These are phyloP conservation scores for Galagoides demidoff DNA, from an alignment of 2,797 vertebrate genomes.

Conservation along the genomic window DNA sequence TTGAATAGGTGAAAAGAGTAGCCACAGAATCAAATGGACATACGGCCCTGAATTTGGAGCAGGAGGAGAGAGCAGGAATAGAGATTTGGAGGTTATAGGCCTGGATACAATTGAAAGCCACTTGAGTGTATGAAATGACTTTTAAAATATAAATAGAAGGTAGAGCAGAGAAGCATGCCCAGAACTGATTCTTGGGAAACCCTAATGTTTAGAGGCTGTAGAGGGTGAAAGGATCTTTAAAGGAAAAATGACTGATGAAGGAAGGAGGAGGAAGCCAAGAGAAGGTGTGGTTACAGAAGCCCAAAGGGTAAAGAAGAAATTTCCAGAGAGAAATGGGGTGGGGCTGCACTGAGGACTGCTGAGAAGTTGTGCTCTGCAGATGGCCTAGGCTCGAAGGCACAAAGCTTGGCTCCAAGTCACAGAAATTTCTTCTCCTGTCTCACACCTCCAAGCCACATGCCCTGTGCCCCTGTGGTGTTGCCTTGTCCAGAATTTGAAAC, in stretches of 20 bases:
- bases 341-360: background rate
- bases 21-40: background rate
- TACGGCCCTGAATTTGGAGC: background rate
- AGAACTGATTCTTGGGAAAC: background rate
- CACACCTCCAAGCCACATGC: background rate
- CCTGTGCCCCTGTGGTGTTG: background rate
- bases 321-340: background rate
- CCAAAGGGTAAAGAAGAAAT: background rate
- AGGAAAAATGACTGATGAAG: background rate
- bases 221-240: background rate
- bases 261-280: background rate
- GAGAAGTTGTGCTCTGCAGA: background rate
- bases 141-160: background rate
- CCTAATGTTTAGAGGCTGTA: background rate
- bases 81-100: background rate
- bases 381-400: too few relatives aligned
- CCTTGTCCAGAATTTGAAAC: background rate
- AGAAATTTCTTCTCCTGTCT: background rate
- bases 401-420: background rate
- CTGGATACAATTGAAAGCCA: background rate
- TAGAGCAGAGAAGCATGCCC: background rate
- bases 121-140: background rate
- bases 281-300: background rate
- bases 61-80: background rate
- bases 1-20: background rate